Evolutionary conservation across 2,113 vertebrate genomes (phyloP), one percentile per base, ranked within the genome.

Genomic region (Melanerpes formicivorus): DNA sequence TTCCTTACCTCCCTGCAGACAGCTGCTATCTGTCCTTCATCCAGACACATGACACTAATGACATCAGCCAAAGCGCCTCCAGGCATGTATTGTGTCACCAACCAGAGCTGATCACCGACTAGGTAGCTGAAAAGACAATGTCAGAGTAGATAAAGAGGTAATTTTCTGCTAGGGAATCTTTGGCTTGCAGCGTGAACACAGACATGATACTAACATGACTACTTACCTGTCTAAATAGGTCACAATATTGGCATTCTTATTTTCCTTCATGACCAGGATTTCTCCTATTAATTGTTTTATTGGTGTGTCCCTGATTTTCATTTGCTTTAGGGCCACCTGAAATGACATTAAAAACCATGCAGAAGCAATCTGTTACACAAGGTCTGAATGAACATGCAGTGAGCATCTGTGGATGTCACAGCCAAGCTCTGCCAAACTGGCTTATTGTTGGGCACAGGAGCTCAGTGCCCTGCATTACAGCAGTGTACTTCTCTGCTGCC

Each of bases 261-360:
- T 99, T 99, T 99, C 99, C 99, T 99, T 99, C 99, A 99, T 99
- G 97, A 99, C 99, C 81, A 99, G 96, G 96, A 99, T 99, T 98
- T 99, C 99, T 6, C 10, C 12, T 25, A 97, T 99, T 99, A 97
- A 99, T 99, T 98, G 99, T 99, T 98, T 99, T 99, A 98, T 99
- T 99, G 94, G 99, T 99, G 96, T 99, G 99, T 93, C 99, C 99
- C 95, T 99, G 99, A 70, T 98, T 96, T 99, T 99, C 99, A 99
- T 99, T 98, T 99, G 99, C 92, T 99, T 99, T 97, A 99, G 99
- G 77, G 99, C 99, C 97, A 99, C 99, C 99, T 99, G 96, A 96
- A 97, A 96, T 44, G 76, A 93, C 37, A 97, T 80, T 16, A 66
- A 90, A 93, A 87, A 12, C 30, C 71, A 92, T 8, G 50, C 85